Evolutionary conservation across 2,113 vertebrate genomes (phyloP).

Genomic region (Lutjanus erythropterus): DNA sequence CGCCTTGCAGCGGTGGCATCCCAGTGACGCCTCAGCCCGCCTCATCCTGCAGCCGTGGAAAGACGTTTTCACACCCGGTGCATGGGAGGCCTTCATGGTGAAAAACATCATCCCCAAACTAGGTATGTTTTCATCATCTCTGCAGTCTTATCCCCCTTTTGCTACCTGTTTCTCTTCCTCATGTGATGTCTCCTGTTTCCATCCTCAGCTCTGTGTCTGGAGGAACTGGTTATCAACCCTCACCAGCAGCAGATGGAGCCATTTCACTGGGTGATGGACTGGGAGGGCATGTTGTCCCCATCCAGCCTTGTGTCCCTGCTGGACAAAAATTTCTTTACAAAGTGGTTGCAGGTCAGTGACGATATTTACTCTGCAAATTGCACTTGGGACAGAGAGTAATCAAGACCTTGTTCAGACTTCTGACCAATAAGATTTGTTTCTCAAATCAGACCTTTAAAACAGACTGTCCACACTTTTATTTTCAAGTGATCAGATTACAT

Average conservation of each 20-base stretch:
- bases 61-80: slow-evolving; percentile 95
- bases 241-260: slow-evolving; percentile 99
- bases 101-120: slow-evolving; percentile 98
- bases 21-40: slow-evolving; percentile 94
- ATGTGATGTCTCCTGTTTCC: background rate
- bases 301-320: slow-evolving; percentile 94
- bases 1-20: slow-evolving; percentile 97
- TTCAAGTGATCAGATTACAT: too few species aligned
- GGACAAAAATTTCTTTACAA: slow-evolving; percentile 98
- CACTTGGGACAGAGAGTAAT: background rate
- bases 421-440: too few species aligned
- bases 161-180: background rate
- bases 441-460: too few species aligned
- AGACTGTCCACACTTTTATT: too few species aligned
- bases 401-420: too few species aligned
- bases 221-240: slow-evolving; percentile 95
- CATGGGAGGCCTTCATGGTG: slow-evolving; percentile 99
- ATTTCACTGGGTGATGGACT: slow-evolving; percentile 97
- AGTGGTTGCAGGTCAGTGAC: slow-evolving; percentile 94
- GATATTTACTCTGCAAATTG: background rate
- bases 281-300: slow-evolving; percentile 97
- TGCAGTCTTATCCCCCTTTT: background rate
- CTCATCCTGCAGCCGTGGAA: slow-evolving; percentile 99
- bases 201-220: slow-evolving; percentile 91
- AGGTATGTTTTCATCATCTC: slow-evolving; percentile 81